phyloP scores from a whole-genome alignment of 2,797 vertebrate genomes.

The Brachyrhaphis roseni region DNA sequence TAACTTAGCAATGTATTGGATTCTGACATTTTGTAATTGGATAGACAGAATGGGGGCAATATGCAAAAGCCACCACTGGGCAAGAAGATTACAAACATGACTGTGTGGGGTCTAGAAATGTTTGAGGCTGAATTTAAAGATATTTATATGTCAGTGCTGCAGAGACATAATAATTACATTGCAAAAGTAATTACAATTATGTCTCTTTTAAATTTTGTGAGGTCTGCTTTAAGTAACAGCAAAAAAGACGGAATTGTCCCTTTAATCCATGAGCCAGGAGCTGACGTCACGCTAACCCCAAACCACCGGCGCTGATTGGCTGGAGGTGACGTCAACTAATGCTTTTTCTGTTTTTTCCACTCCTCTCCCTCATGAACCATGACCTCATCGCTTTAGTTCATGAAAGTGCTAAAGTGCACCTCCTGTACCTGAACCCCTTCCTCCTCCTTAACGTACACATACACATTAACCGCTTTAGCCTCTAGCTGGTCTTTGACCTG shows the following conservation, averaged over 20 bases:
- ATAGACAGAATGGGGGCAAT: not conserved
- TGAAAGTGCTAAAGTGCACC: conserved; percentile 85
- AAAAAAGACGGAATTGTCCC: conserved; percentile 60
- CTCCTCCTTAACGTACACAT: conserved; percentile 15
- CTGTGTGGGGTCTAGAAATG: not conserved
- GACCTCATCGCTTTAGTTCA: conserved; percentile 90
- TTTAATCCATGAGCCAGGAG: conserved; percentile 80
- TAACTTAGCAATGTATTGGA: not conserved
- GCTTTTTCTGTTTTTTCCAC: conserved; percentile 54
- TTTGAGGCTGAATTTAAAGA: not conserved
- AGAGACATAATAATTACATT: not conserved
- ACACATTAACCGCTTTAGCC: conserved; percentile 42
- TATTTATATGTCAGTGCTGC: not conserved
- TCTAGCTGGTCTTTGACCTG: conserved; percentile 47
- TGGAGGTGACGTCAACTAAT: conserved; percentile 89
- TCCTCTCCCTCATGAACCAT: conserved; percentile 78
- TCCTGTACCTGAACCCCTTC: conserved; percentile 64
- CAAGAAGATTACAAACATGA: not conserved
- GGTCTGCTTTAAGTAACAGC: conserved; percentile 64
- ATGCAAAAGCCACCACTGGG: not conserved
- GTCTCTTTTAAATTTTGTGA: not conserved
- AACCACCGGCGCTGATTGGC: conserved; percentile 87
- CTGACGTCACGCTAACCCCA: conserved; percentile 87
- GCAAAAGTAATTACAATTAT: not conserved
- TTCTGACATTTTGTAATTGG: not conserved